These are phyloP conservation scores for Hydriomena furcata DNA, from an alignment of 2,888 invertebrate genomes.

Conservation along the genomic window DNA sequence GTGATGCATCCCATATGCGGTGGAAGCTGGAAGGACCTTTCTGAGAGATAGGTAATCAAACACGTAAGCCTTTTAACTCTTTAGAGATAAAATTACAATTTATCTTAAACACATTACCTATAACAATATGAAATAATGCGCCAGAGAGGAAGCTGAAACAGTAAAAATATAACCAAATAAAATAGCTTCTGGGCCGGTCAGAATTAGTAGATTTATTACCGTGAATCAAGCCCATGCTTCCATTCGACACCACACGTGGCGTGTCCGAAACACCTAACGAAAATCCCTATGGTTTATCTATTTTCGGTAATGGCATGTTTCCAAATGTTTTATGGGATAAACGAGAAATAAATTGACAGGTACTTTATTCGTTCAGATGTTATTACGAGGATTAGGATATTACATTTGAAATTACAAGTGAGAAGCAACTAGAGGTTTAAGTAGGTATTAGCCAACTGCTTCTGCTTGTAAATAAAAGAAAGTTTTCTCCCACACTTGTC, in stretches of 20 bases:
- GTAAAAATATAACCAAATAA: slow-evolving; percentile 4
- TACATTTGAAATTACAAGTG: background rate
- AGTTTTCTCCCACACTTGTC: too few relatives aligned
- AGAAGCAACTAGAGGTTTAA: too few relatives aligned
- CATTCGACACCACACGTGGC: slow-evolving; percentile 11
- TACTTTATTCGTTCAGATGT: background rate
- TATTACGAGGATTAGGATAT: background rate
- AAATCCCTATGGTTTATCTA: slow-evolving; percentile 8
- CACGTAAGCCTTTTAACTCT: slow-evolving; percentile 10
- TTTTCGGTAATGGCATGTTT: slow-evolving; percentile 3
- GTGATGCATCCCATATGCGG: slow-evolving; percentile 36
- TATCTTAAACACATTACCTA: background rate
- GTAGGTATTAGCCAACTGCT: too few relatives aligned
- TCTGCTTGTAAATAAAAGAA: background rate
- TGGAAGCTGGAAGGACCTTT: slow-evolving; percentile 12
- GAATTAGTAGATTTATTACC: slow-evolving; percentile 17
- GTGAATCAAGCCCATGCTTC: slow-evolving; percentile 14
- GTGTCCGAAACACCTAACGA: background rate
- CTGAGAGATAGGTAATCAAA: slow-evolving; percentile 19
- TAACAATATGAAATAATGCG: too few relatives aligned
- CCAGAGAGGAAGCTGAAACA: slow-evolving; percentile 2
- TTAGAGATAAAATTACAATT: slow-evolving; percentile 5
- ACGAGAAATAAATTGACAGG: background rate
- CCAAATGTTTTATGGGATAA: slow-evolving; percentile 3
- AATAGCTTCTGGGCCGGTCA: slow-evolving; percentile 6